Evolutionary conservation across 2,888 invertebrate genomes (phyloP).

Genomic region (Strigamia crassipes): DNA sequence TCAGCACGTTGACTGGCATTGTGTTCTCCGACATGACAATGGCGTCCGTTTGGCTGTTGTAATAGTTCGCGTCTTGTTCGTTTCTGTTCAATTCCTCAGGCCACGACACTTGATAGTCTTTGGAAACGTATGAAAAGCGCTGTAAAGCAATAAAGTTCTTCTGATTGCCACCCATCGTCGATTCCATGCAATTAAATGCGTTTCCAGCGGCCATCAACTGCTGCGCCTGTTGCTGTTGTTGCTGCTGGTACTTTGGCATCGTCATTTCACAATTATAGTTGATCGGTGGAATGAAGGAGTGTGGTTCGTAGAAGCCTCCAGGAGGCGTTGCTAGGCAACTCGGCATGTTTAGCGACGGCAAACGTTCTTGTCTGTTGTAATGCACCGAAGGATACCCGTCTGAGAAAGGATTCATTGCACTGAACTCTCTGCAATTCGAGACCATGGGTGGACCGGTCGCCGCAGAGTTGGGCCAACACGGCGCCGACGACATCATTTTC

Average conservation of each 20-base stretch:
- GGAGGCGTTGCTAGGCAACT: neutral
- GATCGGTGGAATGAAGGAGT: neutral
- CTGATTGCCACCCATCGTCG: conserved; percentile 44
- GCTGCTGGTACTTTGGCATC: neutral
- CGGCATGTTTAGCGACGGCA: neutral
- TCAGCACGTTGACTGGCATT: neutral
- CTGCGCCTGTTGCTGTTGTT: conserved; percentile 5
- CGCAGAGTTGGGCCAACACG: neutral
- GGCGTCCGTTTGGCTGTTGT: neutral
- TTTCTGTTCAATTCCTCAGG: neutral
- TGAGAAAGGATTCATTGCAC: conserved; percentile 34
- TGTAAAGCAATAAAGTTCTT: conserved; percentile 43
- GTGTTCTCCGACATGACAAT: neutral
- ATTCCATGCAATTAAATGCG: conserved; percentile 59
- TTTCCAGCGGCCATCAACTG: conserved; percentile 3
- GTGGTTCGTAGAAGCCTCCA: conserved; percentile 15
- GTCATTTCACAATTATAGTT: conserved; percentile 20
- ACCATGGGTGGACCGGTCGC: neutral
- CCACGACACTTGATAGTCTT: conserved; percentile 41
- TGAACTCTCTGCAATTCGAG: conserved; percentile 20
- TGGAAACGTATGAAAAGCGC: conserved; percentile 22
- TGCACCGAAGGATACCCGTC: conserved; percentile 16
- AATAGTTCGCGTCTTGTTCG: neutral
- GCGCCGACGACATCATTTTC: neutral
- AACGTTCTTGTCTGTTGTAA: conserved; percentile 20